Evolutionary conservation across 2,113 vertebrate species (phyloP), one percentile per base, ranked within the genome.

Genomic region (Sigmodon hispidus): DNA sequence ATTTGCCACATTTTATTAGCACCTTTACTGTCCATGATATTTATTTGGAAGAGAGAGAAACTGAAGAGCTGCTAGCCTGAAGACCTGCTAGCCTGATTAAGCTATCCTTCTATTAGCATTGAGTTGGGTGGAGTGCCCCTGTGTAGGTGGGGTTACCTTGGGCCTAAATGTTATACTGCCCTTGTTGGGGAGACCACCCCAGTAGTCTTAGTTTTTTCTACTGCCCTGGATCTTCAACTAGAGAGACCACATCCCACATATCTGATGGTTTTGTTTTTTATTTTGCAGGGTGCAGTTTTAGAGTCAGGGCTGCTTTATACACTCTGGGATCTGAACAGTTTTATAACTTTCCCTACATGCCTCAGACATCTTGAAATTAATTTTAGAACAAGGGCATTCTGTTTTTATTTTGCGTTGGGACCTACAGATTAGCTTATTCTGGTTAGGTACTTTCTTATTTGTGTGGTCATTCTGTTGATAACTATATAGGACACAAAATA

Each of bases 121-220:
- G 29, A 1, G 3, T 63, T 21, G 40, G 34, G 57, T 40, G 40
- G 73, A 24, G 2, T 83, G 1, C 29, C 59, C 48, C n/a, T 59
- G 0, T 50, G 1, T 89, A 43, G 29, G 36, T 93, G 43, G 67
- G 80, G 2, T 94, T 57, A 55, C 48, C 12, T 48, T 79, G 83
- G 83, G 50, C 21, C 88, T 73, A 65, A 24, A 4, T 93, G 70
- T 24, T 94, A n/a, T 86, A 92, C 87, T 61, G 79, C 87, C 73
- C 73, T 81, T 48, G n/a, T 87, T 95, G 92, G 63, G 95, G 90
- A 89, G 94, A 94, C 90, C 43, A 22, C 89, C 87, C 26, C 91
- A 65, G 63, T 65, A 65, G 22, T 92, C n/a, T 16, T 24, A 48
- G 34, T 16, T 84, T 45, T 93, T 90, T 67, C 45, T 94, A 40